These are phyloP conservation scores for Tipula helvola DNA, from an alignment of 2,888 invertebrate genomes.

Conservation along the genomic window DNA sequence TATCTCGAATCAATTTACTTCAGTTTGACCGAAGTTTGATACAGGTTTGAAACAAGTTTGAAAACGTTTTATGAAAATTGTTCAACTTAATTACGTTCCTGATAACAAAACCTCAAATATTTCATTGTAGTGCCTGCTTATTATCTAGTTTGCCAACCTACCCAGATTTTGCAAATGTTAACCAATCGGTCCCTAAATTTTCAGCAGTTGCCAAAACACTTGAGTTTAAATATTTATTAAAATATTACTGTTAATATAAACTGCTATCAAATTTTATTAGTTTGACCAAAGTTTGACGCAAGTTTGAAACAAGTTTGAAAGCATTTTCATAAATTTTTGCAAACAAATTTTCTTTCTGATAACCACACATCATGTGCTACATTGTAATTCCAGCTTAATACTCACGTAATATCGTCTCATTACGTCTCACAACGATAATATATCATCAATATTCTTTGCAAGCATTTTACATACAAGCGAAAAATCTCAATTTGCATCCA, in stretches of 20 bases:
- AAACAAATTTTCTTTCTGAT: neutral
- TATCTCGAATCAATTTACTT: too few relatives aligned
- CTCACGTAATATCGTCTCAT: neutral
- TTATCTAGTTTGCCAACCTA: too few relatives aligned
- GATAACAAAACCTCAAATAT: too few relatives aligned
- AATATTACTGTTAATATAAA: too few relatives aligned
- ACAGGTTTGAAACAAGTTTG: neutral
- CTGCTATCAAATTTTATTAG: neutral
- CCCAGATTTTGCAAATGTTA: too few relatives aligned
- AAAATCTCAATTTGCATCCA: neutral
- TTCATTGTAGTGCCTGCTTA: too few relatives aligned
- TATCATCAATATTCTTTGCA: neutral
- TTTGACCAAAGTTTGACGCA: neutral
- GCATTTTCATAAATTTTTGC: neutral
- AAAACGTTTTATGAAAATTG: neutral
- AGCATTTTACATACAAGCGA: neutral
- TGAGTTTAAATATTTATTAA: too few relatives aligned
- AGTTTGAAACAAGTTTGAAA: neutral
- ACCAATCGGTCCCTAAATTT: too few relatives aligned
- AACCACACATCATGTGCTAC: neutral
- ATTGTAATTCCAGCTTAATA: neutral
- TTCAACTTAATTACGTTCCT: too few relatives aligned
- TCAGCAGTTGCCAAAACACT: too few relatives aligned
- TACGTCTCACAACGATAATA: neutral
- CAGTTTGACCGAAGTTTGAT: too few relatives aligned